phyloP scores from a whole-genome alignment of 2,888 invertebrate genomes.

The Endomychus coccineus region DNA sequence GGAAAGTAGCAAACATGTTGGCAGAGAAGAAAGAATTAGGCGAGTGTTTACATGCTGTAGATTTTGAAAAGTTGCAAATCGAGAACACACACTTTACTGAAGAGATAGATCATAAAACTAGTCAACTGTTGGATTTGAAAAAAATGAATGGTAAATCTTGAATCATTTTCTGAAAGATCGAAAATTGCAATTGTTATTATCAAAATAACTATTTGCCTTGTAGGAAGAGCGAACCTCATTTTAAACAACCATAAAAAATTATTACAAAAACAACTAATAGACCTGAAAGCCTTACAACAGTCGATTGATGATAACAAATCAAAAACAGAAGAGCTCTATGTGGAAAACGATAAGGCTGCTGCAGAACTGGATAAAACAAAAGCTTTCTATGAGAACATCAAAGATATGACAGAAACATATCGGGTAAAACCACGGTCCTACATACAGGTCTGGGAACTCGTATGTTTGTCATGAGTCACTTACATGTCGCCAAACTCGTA shows the following conservation, averaged over 20 bases:
- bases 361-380: slow-evolving; percentile 43
- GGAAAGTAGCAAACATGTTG: slow-evolving; percentile 49
- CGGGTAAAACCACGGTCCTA: slow-evolving; percentile 38
- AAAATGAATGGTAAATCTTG: slow-evolving; percentile 45
- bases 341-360: slow-evolving; percentile 41
- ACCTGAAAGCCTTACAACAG: slow-evolving; percentile 42
- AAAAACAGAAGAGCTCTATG: slow-evolving; percentile 43
- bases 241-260: slow-evolving; percentile 51
- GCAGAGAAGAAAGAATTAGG: slow-evolving; percentile 51
- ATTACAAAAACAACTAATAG: slow-evolving; percentile 47
- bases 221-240: slow-evolving; percentile 49
- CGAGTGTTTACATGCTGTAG: slow-evolving; percentile 52
- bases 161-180: background rate
- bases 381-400: slow-evolving; percentile 20
- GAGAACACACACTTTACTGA: slow-evolving; percentile 50
- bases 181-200: background rate
- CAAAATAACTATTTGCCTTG: no score
- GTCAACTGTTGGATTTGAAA: slow-evolving; percentile 50
- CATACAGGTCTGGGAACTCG: no score
- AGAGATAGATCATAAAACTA: slow-evolving; percentile 50
- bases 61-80: slow-evolving; percentile 57
- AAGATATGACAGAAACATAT: slow-evolving; percentile 42
- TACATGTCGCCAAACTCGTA: no score
- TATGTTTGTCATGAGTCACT: no score
- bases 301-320: slow-evolving; percentile 42